Conservation (phyloP, 2,888 invertebrate genomes). For the Heterodera filipjevi region DNA sequence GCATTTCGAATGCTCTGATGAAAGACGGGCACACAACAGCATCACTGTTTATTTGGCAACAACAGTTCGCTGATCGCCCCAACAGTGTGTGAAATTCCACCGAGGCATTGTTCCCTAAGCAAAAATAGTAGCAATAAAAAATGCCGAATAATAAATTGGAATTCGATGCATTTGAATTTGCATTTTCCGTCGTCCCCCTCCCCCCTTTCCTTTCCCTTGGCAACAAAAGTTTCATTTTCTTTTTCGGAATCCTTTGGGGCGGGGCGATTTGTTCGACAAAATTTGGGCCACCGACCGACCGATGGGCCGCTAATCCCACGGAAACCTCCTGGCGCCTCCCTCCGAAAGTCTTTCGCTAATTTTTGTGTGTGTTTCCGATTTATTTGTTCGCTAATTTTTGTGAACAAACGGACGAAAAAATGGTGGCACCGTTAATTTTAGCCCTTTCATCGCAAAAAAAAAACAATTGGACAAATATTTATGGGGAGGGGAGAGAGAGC, state of each 20-base stretch:
- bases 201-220: no score
- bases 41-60: no score
- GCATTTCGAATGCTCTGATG: no score
- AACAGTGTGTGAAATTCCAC: no score
- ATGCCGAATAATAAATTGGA: not conserved
- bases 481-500: no score
- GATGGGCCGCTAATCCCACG: not conserved
- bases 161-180: not conserved
- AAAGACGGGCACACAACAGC: no score
- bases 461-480: not conserved
- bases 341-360: not conserved
- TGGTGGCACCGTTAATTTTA: not conserved
- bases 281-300: not conserved
- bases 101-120: not conserved
- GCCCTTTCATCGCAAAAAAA: not conserved
- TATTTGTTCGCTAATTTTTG: not conserved
- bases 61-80: no score
- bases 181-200: no score
- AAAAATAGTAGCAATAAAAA: not conserved
- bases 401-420: not conserved
- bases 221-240: no score
- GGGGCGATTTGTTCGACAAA: no score
- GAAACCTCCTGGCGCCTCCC: not conserved
- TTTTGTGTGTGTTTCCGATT: slow-evolving; percentile 7
- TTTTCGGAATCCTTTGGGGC: no score